A percentile compares a stretch with the other conserved stretches of the same genome.
These are phyloP conservation scores for Chlorospingus semifuscus DNA, from an alignment of 2,797 vertebrate genomes.

Conservation along the genomic window DNA sequence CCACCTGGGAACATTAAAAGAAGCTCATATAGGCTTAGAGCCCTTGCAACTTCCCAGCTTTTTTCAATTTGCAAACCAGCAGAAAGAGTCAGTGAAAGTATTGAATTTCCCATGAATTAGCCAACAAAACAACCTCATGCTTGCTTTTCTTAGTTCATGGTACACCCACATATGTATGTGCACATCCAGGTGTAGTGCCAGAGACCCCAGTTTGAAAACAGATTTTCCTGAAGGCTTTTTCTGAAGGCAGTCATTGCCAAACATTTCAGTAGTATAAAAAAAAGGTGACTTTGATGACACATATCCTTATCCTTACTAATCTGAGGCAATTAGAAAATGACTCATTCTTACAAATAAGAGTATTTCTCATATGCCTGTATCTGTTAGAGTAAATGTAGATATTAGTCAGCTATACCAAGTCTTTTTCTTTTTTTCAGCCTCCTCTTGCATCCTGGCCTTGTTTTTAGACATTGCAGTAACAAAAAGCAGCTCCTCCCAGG, in stretches of 20 bases:
- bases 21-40: neutral
- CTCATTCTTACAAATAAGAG: neutral
- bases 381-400: neutral
- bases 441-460: neutral
- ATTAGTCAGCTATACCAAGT: neutral
- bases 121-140: neutral
- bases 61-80: neutral
- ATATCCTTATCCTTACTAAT: neutral
- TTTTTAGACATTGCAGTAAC: neutral
- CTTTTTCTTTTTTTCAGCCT: neutral
- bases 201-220: neutral
- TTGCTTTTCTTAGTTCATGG: neutral
- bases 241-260: neutral
- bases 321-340: neutral
- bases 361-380: neutral
- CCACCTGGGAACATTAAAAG: neutral
- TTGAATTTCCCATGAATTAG: neutral
- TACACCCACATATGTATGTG: neutral
- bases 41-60: neutral
- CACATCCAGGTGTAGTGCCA: neutral
- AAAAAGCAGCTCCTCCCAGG: neutral
- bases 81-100: neutral
- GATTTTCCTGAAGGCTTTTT: neutral
- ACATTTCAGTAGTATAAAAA: neutral
- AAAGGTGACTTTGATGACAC: neutral